Base-by-base conservation (phyloP, 2,888 invertebrate species). In the Coelinius sp. region DNA sequence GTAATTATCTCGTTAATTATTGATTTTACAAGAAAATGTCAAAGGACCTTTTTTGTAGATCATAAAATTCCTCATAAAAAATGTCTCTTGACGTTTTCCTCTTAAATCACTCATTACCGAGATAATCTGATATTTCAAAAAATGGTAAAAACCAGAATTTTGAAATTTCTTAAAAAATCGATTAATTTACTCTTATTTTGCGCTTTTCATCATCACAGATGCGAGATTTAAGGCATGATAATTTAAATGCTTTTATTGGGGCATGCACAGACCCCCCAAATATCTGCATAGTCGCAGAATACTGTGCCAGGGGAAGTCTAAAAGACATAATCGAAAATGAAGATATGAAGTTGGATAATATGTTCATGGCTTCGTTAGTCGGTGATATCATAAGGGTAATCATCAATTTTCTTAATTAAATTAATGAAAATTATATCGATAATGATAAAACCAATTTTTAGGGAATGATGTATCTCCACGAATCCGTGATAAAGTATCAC, bases 291-390 rank as follows among this genome's bases (percentile, higher is more conserved):
- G 91, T 97, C 64, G 95, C 95, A 0, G 94, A 95, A 84, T 97
- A 97, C 87, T 97, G 97, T 87, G 93, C 94, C 12, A 91, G 97
- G 74, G 97, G 97, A 67, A 97, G 96, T 84, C 91, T 97, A 74
- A 95, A 95, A 94, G 95, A 99, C 88, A 96, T 98, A 81, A 89
- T 99, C 73, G 95, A 97, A 85, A 98, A 98, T 86, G 95, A 97
- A 84, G 97, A 98, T 86, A 94, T 98, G 77, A 97, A 97, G 89
- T 89, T 98, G 83, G 98, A 98, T 88, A 95, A 95, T 84, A 97
- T 98, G 95, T 98, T 98, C 88, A 94, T 97, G 78, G 97, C 98
- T 25, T 98, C 98, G 6, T 91, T 98, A 77, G 94, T 98, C 12
- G 97, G 95, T 69, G 98, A 98, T 88, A 95, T 99, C 78, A 93